Conservation (phyloP, 2,797 vertebrate genomes). For the Petrocephalus schoutedeni region DNA sequence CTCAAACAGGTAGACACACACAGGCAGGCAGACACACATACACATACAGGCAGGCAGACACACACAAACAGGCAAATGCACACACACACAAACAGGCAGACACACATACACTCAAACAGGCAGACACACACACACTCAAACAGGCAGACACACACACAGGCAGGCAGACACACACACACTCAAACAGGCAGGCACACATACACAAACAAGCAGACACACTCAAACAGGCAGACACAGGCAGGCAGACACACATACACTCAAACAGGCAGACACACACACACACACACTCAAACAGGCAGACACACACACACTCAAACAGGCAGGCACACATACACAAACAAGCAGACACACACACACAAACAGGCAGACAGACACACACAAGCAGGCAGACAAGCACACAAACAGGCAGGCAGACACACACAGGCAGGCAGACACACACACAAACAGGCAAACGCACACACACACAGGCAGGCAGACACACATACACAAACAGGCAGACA, state of each 20-base stretch:
- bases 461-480: neutral
- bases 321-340: too few species aligned
- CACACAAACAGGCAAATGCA: neutral
- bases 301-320: too few species aligned
- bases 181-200: too few species aligned
- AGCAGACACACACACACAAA: too few species aligned
- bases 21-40: neutral
- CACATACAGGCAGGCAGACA: neutral
- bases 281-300: too few species aligned
- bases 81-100: neutral
- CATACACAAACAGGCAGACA: neutral
- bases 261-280: too few species aligned
- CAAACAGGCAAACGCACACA: neutral
- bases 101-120: neutral
- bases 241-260: too few species aligned
- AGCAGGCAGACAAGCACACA: too few species aligned
- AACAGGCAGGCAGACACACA: slow-evolving; percentile 19
- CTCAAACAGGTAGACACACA: neutral
- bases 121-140: neutral
- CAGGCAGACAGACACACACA: too few species aligned
- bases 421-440: neutral
- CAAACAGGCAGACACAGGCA: too few species aligned
- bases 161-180: neutral
- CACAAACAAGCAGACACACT: too few species aligned
- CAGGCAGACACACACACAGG: neutral